Conservation (phyloP, 2,797 vertebrate genomes). For the Sebastiscus albofasciatus region DNA sequence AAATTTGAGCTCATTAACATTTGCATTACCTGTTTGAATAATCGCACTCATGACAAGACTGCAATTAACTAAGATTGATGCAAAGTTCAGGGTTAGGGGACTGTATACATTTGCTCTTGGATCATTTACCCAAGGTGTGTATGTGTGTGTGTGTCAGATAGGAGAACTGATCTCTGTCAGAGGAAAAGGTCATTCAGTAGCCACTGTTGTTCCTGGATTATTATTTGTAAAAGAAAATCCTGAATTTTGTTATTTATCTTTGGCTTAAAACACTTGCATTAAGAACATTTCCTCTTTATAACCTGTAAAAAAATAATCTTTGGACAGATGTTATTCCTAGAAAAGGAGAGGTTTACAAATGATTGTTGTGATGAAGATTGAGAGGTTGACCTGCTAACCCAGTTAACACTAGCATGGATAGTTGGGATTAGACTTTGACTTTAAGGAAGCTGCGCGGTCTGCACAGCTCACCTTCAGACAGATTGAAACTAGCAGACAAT, state of each 20-base stretch:
- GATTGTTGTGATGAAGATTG: conserved; percentile 9
- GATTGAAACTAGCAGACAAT: conserved; percentile 21
- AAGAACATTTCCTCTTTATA: background rate
- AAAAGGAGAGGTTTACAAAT: background rate
- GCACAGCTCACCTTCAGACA: conserved; percentile 59
- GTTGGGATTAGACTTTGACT: conserved; percentile 70
- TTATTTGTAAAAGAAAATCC: background rate
- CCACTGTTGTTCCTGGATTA: conserved; percentile 14
- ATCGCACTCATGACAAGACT: conserved; percentile 95
- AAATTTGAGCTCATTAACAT: conserved; percentile 99
- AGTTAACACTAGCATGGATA: conserved; percentile 53
- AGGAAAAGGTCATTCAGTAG: conserved; percentile 66
- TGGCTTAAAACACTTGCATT: background rate
- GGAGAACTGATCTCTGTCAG: conserved; percentile 68
- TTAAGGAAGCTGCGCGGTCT: conserved; percentile 45
- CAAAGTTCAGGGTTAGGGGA: conserved; percentile 93
- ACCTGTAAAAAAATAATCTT: background rate
- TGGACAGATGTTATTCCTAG: background rate
- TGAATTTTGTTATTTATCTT: background rate
- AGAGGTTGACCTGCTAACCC: conserved; percentile 75
- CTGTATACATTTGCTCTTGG: conserved; percentile 76
- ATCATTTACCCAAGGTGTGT: conserved; percentile 59
- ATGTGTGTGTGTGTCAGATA: conserved; percentile 53
- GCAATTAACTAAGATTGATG: conserved; percentile 99
- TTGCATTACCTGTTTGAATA: conserved; percentile 99